These are phyloP conservation scores for Augiades crinisus DNA, from an alignment of 2,888 invertebrate genomes.

Conservation along the genomic window DNA sequence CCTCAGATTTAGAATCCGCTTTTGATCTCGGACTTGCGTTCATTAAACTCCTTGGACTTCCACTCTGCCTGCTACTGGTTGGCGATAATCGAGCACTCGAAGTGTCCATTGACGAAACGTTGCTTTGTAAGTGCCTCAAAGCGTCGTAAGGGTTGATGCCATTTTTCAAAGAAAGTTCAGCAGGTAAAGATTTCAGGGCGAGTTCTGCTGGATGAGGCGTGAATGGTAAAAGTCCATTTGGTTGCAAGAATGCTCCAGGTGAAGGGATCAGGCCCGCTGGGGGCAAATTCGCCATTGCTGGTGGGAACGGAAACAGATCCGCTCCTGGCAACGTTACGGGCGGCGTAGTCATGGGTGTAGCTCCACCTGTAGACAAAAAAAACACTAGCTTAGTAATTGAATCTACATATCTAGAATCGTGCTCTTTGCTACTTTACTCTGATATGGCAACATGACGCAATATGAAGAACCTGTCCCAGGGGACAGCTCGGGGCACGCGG, in stretches of 20 bases:
- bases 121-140: conserved; percentile 69
- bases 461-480: conserved; percentile 74
- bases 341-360: conserved; percentile 59
- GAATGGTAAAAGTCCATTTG: conserved; percentile 78
- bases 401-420: conserved; percentile 34
- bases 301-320: conserved; percentile 69
- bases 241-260: conserved; percentile 80
- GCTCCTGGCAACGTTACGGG: conserved; percentile 64
- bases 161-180: conserved; percentile 75
- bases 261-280: conserved; percentile 80
- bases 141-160: conserved; percentile 82
- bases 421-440: conserved; percentile 46
- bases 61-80: conserved; percentile 78
- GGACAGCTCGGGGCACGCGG: conserved; percentile 63
- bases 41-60: conserved; percentile 71
- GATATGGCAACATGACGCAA: conserved; percentile 74
- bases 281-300: conserved; percentile 66
- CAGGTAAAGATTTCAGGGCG: conserved; percentile 69
- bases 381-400: conserved; percentile 35
- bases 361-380: conserved; percentile 69
- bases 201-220: conserved; percentile 77
- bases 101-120: conserved; percentile 69
- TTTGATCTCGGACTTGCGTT: conserved; percentile 73
- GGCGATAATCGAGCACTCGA: conserved; percentile 78
- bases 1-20: conserved; percentile 81